These are phyloP conservation scores for Cavia aperea DNA, from an alignment of 2,113 vertebrate species.

Conservation along the genomic window DNA sequence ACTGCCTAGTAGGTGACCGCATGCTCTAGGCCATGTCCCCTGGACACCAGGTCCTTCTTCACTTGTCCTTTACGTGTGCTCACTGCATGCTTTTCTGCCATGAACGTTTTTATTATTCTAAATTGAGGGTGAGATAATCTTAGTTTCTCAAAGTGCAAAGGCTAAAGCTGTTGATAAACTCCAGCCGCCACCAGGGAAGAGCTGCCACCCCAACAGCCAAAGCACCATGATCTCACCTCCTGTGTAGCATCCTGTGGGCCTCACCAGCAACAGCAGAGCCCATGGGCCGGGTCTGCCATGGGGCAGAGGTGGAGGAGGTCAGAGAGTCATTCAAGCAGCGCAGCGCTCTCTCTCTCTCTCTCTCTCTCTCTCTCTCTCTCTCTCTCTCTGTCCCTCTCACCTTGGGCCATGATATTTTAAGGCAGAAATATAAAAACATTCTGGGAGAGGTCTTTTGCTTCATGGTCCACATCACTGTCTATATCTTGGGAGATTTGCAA, in stretches of 20 bases:
- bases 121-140: slow-evolving; percentile 66
- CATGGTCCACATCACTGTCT: background rate
- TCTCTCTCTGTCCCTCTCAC: background rate
- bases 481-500: background rate
- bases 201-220: slow-evolving; percentile 56
- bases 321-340: background rate
- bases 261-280: slow-evolving; percentile 1
- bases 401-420: background rate
- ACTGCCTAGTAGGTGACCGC: background rate
- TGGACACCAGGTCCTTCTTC: background rate
- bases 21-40: background rate
- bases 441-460: background rate
- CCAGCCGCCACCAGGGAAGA: slow-evolving; percentile 50
- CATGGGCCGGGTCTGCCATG: background rate
- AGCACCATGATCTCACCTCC: slow-evolving; percentile 65
- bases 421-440: slow-evolving; percentile 40
- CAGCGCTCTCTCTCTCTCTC: background rate
- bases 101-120: slow-evolving; percentile 55
- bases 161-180: slow-evolving; percentile 73
- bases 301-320: background rate
- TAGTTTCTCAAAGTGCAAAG: slow-evolving; percentile 70
- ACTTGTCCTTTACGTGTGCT: slow-evolving; percentile 66
- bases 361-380: background rate
- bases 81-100: slow-evolving; percentile 33
- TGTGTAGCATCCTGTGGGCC: background rate